A percentile compares a stretch with the other conserved stretches of the same genome.
phyloP scores from a whole-genome alignment of 2,888 invertebrate genomes.

The Andrena marginata region DNA sequence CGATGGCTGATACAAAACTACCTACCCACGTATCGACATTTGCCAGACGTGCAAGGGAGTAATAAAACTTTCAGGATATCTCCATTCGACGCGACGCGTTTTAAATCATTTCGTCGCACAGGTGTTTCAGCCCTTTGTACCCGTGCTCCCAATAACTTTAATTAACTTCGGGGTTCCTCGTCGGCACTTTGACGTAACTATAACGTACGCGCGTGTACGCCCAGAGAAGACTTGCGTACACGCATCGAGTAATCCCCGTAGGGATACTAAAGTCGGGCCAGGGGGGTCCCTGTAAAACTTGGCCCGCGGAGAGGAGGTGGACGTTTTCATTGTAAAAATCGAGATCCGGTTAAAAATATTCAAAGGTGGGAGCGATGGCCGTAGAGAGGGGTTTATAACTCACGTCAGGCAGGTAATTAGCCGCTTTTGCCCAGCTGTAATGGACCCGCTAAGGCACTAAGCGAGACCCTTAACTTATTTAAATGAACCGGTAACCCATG shows the following conservation, averaged over 20 bases:
- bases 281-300: constrained; percentile 36
- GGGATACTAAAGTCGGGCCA: constrained; percentile 30
- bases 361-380: constrained; percentile 71
- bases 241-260: not conserved
- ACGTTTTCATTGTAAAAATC: constrained; percentile 77
- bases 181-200: constrained; percentile 13
- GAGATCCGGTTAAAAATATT: constrained; percentile 79
- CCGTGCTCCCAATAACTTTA: constrained; percentile 15
- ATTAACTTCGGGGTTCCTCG: constrained; percentile 27
- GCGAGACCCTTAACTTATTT: constrained; percentile 85
- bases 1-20: too few species aligned
- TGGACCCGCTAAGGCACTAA: constrained; percentile 83
- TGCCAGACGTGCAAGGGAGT: not conserved
- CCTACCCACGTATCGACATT: not conserved
- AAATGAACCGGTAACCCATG: constrained; percentile 85
- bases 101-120: constrained; percentile 31
- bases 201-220: not conserved
- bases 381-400: constrained; percentile 83
- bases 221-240: not conserved
- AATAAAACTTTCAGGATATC: not conserved
- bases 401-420: constrained; percentile 85
- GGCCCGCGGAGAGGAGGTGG: constrained; percentile 24
- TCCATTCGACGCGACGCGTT: not conserved
- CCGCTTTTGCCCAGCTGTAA: constrained; percentile 85
- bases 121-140: not conserved